Evolutionary conservation across 2,888 invertebrate genomes (phyloP), one percentile per base, ranked within the genome.

Genomic region (Cinara cedri): DNA sequence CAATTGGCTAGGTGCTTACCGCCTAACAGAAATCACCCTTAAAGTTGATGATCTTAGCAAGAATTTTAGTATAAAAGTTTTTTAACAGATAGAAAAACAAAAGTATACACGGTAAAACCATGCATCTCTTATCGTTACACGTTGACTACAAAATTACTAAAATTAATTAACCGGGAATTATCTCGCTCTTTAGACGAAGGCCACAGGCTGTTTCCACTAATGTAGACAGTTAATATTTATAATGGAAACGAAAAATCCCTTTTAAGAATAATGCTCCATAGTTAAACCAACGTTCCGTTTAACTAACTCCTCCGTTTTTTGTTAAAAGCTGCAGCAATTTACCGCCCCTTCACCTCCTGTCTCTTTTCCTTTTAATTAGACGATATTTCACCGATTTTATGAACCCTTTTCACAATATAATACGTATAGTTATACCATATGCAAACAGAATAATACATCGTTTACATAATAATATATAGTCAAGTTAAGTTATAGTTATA

Each of bases 311-410:
- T n/a, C 19, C 34, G 71, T 42, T 46, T 71, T 55, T 44, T 44
- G 42, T 71, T 71, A 44, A 71, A 57, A 46, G 24, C 57, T 46
- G 24, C 57, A 24, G 21, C 16, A 57, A 72, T 72, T 72, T 16
- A 72, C n/a, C n/a, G n/a, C 57, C 46, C 71, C 24, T 72, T n/a
- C 46, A 13, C n/a, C 24, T 10, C 9, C 34, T 8, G 1, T 9
- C 68, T 71, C 55, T 13, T 46, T 72, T 57, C 57, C 44, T 57
- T 72, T 72, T 57, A 71, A 57, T 72, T 57, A 24, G 44, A 57
- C 44, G 11, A 72, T 72, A 72, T 72, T 72, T 72, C 24, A 72
- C 57, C 71, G 44, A 72, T 57, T 72, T 24, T 24, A 46, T 2
- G 44, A 19, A 21, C 34, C 19, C 21, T 55, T 70, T 68, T 54